Conservation (phyloP, 2,113 vertebrate species). For the Chloebia gouldiae region DNA sequence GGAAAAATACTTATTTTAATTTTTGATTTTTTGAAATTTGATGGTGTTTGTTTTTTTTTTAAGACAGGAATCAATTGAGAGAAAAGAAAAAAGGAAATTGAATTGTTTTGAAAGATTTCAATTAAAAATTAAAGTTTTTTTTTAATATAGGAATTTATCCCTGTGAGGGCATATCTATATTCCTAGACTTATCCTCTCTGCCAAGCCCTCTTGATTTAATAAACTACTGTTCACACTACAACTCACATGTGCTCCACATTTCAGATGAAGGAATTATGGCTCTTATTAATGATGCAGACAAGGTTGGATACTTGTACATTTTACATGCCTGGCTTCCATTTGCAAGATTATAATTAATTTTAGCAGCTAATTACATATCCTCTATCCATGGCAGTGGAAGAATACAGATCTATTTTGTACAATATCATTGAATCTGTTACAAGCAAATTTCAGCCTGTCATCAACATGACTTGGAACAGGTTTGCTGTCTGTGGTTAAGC, state of each 20-base stretch:
- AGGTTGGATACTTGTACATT: background rate
- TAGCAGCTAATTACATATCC: constrained; percentile 4
- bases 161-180: background rate
- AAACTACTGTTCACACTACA: background rate
- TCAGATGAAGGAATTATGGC: background rate
- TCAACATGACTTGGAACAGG: background rate
- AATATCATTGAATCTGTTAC: background rate
- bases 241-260: background rate
- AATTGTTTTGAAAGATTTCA: background rate
- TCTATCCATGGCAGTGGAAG: background rate
- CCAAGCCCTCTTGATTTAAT: constrained; percentile 10
- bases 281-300: constrained; percentile 28
- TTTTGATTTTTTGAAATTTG: background rate
- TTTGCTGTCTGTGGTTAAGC: background rate
- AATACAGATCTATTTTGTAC: background rate
- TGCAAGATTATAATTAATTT: constrained; percentile 39
- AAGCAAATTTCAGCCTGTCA: background rate
- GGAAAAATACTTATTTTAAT: background rate
- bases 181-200: background rate
- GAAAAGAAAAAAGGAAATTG: background rate
- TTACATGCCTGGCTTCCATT: constrained; percentile 14
- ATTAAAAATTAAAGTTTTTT: constrained; percentile 49
- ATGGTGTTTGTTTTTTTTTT: background rate
- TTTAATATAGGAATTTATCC: background rate
- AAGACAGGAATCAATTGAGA: background rate